Evolutionary conservation across 2,113 vertebrate species (phyloP).

Genomic region (Cryptomyrus ogoouensis): DNA sequence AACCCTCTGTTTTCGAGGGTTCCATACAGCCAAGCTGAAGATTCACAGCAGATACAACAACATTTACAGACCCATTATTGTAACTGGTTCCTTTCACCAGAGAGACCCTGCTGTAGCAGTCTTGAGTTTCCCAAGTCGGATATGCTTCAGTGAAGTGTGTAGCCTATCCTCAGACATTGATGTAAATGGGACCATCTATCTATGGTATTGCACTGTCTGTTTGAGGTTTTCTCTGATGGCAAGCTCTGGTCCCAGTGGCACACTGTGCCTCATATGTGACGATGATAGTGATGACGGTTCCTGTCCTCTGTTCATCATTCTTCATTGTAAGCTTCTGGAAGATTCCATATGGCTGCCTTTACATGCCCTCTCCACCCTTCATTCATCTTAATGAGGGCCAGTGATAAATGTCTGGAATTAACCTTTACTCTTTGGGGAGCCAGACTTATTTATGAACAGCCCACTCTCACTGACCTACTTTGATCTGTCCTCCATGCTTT

Average conservation of each 20-base stretch:
- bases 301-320: neutral
- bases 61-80: neutral
- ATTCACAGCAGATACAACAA: neutral
- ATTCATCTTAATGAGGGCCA: neutral
- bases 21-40: neutral
- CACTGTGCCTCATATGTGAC: neutral
- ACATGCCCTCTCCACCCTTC: neutral
- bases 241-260: neutral
- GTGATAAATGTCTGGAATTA: constrained; percentile 8
- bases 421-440: neutral
- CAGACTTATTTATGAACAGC: neutral
- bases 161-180: neutral
- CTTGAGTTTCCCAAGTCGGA: neutral
- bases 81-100: neutral
- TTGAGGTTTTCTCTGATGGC: neutral
- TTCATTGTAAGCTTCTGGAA: neutral
- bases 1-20: neutral
- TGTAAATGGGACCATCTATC: neutral
- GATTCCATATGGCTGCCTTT: neutral
- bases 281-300: neutral
- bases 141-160: neutral
- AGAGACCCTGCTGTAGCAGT: neutral
- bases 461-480: neutral
- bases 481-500: neutral
- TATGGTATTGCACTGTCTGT: neutral